Evolutionary conservation across 1,140 invertebrate species (phyloP).

Genomic region (Palaemon carinicauda): DNA sequence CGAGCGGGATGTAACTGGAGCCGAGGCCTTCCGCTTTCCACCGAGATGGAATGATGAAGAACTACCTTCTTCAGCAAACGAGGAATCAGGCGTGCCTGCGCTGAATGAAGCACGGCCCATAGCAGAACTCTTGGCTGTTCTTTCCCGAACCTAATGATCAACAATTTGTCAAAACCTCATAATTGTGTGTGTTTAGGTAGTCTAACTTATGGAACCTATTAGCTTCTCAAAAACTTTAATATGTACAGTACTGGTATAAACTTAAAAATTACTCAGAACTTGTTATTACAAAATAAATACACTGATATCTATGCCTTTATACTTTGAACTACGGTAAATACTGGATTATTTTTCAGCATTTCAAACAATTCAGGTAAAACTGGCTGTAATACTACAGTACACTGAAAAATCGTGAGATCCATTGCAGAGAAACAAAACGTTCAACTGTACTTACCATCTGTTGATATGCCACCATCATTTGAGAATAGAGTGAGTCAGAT

Average conservation of each 20-base stretch:
- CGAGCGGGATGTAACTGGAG: conserved; percentile 56
- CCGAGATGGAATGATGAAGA: conserved; percentile 60
- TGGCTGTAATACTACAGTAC: too few relatives aligned
- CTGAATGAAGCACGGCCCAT: conserved; percentile 71
- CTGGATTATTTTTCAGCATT: too few relatives aligned
- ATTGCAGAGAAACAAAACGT: not conserved
- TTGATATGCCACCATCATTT: conserved; percentile 60
- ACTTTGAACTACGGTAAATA: too few relatives aligned
- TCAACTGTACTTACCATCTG: conserved; percentile 58
- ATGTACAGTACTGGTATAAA: too few relatives aligned
- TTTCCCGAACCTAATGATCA: conserved; percentile 80
- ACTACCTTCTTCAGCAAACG: conserved; percentile 61
- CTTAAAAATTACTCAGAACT: too few relatives aligned
- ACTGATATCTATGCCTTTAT: too few relatives aligned
- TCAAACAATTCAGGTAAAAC: too few relatives aligned
- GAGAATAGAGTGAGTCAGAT: conserved; percentile 57
- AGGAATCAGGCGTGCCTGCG: conserved; percentile 54
- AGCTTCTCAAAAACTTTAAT: too few relatives aligned
- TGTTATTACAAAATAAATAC: too few relatives aligned
- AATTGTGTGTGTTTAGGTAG: not conserved
- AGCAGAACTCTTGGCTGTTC: conserved; percentile 83
- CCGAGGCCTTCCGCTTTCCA: conserved; percentile 61
- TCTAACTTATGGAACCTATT: too few relatives aligned
- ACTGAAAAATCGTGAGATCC: not conserved
- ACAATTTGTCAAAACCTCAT: not conserved